phyloP scores from a whole-genome alignment of 2,113 vertebrate species.

The Myxocyprinus asiaticus region DNA sequence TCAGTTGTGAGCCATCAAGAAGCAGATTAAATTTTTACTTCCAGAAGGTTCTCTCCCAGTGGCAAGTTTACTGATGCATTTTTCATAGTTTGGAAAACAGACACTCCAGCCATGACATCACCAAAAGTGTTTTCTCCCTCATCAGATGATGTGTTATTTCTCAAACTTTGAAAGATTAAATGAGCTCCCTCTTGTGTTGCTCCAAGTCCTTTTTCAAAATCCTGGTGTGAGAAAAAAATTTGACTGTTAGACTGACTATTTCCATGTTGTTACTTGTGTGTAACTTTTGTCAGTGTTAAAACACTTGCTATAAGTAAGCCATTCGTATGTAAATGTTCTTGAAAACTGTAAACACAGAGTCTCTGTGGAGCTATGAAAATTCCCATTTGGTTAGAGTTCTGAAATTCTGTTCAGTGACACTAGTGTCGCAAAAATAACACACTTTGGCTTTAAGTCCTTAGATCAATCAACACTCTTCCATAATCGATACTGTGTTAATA shows the following conservation, averaged over 20 bases:
- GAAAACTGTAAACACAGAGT: too few relatives aligned
- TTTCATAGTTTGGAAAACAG: conserved; percentile 58
- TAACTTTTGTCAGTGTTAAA: too few relatives aligned
- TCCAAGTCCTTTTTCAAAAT: conserved; percentile 64
- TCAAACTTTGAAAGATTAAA: conserved; percentile 63
- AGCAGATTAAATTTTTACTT: conserved; percentile 57
- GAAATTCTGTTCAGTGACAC: too few relatives aligned
- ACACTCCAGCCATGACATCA: conserved; percentile 59
- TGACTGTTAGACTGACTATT: background rate
- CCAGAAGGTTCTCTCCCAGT: conserved; percentile 48
- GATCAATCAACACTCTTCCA: background rate
- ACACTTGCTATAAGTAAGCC: too few relatives aligned
- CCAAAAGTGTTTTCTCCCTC: background rate
- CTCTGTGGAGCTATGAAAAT: too few relatives aligned
- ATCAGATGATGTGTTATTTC: conserved; percentile 44
- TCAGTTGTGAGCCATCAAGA: background rate
- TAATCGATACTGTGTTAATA: too few relatives aligned
- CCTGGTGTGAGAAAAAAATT: conserved; percentile 53
- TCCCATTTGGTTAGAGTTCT: too few relatives aligned
- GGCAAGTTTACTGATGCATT: accelerated
- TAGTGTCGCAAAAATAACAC: too few relatives aligned
- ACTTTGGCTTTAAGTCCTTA: background rate
- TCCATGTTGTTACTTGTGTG: background rate
- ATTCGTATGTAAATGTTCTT: too few relatives aligned
- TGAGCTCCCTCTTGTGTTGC: conserved; percentile 51